Conservation (phyloP, 2,797 vertebrate species). For the Meriones psammophilus region DNA sequence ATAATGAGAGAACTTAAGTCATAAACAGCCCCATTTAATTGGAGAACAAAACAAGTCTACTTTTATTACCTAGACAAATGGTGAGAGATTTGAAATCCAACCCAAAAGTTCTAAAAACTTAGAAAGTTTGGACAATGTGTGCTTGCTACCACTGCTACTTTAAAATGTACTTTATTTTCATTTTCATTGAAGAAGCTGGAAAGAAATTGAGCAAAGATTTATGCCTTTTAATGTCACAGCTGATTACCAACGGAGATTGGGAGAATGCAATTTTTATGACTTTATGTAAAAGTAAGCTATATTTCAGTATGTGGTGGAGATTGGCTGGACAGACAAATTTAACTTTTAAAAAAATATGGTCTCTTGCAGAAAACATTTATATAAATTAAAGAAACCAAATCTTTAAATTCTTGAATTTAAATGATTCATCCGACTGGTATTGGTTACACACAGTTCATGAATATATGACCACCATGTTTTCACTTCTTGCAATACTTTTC, state of each 20-base stretch:
- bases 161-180: conserved; percentile 85
- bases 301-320: conserved; percentile 86
- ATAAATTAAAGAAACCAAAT: conserved; percentile 79
- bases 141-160: conserved; percentile 77
- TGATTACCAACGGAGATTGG: conserved; percentile 88
- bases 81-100: conserved; percentile 47
- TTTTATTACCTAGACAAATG: conserved; percentile 45
- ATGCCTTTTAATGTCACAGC: conserved; percentile 86
- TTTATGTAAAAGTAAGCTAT: conserved; percentile 87
- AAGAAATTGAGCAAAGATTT: conserved; percentile 87
- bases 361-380: conserved; percentile 77
- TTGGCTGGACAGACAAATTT: conserved; percentile 82
- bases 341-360: conserved; percentile 86
- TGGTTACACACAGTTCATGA: conserved; percentile 71
- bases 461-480: conserved; percentile 72
- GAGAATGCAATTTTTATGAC: conserved; percentile 88
- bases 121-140: conserved; percentile 48
- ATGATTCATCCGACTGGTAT: conserved; percentile 73
- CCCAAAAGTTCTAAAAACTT: conserved; percentile 71
- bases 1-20: not conserved
- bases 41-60: conserved; percentile 24
- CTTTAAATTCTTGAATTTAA: conserved; percentile 82
- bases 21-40: conserved; percentile 3
- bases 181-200: conserved; percentile 84
- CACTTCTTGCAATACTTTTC: conserved; percentile 65